These are phyloP conservation scores for Pedicia rivosa DNA, from an alignment of 2,888 invertebrate genomes.

Conservation along the genomic window DNA sequence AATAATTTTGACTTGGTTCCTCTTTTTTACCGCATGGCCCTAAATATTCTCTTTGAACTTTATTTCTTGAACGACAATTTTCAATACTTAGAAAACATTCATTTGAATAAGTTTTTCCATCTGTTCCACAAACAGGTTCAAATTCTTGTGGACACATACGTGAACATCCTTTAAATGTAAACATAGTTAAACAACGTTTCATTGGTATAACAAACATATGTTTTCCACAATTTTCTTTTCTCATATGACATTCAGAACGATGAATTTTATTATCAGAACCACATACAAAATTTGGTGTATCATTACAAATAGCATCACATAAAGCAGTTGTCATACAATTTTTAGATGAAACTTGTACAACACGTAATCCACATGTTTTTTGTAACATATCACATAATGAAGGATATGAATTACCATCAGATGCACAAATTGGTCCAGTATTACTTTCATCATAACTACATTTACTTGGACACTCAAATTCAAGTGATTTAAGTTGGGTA, in stretches of 20 bases:
- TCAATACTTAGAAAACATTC: conserved; percentile 84
- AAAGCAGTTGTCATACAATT: conserved; percentile 76
- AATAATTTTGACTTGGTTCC: conserved; percentile 72
- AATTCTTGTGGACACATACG: conserved; percentile 73
- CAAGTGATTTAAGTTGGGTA: conserved; percentile 53
- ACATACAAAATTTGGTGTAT: conserved; percentile 62
- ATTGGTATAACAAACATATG: conserved; percentile 84
- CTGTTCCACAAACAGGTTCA: conserved; percentile 87
- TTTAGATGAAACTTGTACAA: conserved; percentile 63
- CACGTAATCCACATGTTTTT: conserved; percentile 72
- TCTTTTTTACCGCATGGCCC: conserved; percentile 78
- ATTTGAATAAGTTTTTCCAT: conserved; percentile 84
- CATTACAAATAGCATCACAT: conserved; percentile 45
- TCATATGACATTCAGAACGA: conserved; percentile 82
- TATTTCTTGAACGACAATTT: conserved; percentile 69
- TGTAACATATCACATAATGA: conserved; percentile 71
- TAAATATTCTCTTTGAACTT: conserved; percentile 61
- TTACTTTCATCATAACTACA: conserved; percentile 39
- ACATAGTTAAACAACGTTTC: conserved; percentile 69
- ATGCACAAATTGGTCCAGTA: conserved; percentile 67
- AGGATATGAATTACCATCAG: conserved; percentile 79
- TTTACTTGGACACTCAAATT: conserved; percentile 38
- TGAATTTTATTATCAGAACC: conserved; percentile 84
- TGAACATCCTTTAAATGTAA: conserved; percentile 74
- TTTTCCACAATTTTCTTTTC: conserved; percentile 78